A percentile compares a stretch with the other conserved stretches of the same genome.
phyloP scores from a whole-genome alignment of 2,113 vertebrate species.

The Ailurus styani region DNA sequence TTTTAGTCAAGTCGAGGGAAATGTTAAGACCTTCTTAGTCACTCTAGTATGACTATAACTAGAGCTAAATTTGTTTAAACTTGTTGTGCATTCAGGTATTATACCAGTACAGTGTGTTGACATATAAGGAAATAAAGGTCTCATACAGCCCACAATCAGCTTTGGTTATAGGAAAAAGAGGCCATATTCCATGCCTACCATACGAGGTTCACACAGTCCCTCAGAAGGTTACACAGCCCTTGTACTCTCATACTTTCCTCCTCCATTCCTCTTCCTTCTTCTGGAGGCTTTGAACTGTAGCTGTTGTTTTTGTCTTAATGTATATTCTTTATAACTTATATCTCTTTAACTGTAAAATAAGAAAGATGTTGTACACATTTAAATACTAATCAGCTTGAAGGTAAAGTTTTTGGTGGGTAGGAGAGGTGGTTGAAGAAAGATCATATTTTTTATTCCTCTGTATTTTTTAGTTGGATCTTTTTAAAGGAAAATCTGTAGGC shows the following conservation, averaged over 20 bases:
- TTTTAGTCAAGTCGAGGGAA: background rate
- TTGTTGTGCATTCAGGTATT: background rate
- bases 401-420: background rate
- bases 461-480: background rate
- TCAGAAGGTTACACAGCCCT: background rate
- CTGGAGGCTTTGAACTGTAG: background rate
- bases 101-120: background rate
- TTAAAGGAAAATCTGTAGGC: background rate
- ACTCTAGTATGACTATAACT: background rate
- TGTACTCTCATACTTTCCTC: background rate
- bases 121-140: background rate
- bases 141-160: background rate
- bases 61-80: background rate
- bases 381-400: background rate
- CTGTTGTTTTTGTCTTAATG: background rate
- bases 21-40: background rate
- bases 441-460: background rate
- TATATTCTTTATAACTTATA: background rate
- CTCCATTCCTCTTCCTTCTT: background rate
- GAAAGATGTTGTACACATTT: background rate
- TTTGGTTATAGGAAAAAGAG: accelerated
- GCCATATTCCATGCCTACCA: background rate
- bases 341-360: background rate
- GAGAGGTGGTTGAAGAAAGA: background rate
- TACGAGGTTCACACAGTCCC: background rate